Evolutionary conservation across 2,113 vertebrate genomes (phyloP).

Genomic region (Sapajus apella): DNA sequence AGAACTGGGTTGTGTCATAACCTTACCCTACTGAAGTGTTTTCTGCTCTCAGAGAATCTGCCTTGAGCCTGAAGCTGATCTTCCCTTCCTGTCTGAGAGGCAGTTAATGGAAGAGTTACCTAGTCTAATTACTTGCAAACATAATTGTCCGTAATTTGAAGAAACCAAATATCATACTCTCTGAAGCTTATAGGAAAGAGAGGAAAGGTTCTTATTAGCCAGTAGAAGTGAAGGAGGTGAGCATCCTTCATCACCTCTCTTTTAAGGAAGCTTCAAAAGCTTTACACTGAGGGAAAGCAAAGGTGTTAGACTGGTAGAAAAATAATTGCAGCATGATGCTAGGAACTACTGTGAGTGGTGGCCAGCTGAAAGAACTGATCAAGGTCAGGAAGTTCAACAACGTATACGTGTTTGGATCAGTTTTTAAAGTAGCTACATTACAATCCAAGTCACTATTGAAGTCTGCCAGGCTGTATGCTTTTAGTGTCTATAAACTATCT

Average conservation of each 20-base stretch:
- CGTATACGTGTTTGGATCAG: background rate
- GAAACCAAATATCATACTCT: background rate
- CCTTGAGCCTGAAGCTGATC: background rate
- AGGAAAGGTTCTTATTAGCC: background rate
- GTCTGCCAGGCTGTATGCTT: background rate
- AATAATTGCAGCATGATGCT: background rate
- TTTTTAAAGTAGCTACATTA: background rate
- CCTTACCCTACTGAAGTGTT: background rate
- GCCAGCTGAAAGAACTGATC: background rate
- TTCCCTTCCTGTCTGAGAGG: background rate
- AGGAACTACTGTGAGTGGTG: background rate
- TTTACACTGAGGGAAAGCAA: background rate
- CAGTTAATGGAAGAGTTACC: background rate
- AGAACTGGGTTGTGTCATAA: background rate
- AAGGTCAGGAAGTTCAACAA: background rate
- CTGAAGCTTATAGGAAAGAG: background rate
- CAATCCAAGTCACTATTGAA: background rate
- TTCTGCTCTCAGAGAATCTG: background rate
- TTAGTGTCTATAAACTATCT: background rate
- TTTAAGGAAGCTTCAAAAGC: slow-evolving; percentile 49
- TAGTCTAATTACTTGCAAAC: background rate
- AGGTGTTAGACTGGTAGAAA: background rate
- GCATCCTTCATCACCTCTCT: background rate
- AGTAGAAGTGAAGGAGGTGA: background rate
- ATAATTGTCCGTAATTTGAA: slow-evolving; percentile 6